A percentile compares a stretch with the other conserved stretches of the same genome.
These are phyloP conservation scores for Pharmacophagus antenor DNA, from an alignment of 2,888 invertebrate genomes.

Conservation along the genomic window DNA sequence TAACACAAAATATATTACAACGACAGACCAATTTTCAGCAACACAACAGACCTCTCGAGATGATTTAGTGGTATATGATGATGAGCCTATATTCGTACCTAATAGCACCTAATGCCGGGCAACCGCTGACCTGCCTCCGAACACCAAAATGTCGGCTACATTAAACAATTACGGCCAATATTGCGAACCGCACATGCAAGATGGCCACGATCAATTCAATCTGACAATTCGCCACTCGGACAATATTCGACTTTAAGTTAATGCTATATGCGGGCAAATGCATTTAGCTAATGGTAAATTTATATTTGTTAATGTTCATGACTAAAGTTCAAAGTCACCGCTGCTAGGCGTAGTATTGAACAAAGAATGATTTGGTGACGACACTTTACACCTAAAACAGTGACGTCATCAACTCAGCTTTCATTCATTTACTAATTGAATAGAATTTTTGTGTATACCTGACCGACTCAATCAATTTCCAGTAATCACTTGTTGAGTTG, in stretches of 20 bases:
- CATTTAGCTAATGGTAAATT: constrained; percentile 21
- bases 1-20: not conserved
- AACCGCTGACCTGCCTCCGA: constrained; percentile 41
- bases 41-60: constrained; percentile 26
- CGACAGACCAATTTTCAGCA: constrained; percentile 22
- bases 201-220: constrained; percentile 31
- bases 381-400: constrained; percentile 10
- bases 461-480: too few species aligned
- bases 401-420: not conserved
- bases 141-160: constrained; percentile 52
- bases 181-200: constrained; percentile 48
- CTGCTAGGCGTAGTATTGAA: constrained; percentile 40
- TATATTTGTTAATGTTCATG: constrained; percentile 40
- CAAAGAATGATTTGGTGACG: constrained; percentile 35
- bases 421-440: not conserved
- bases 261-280: constrained; percentile 21
- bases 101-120: constrained; percentile 17
- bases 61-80: constrained; percentile 3
- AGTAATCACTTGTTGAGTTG: too few species aligned
- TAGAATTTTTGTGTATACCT: not conserved
- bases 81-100: constrained; percentile 16
- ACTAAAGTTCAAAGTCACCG: constrained; percentile 70
- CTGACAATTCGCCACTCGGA: constrained; percentile 3
- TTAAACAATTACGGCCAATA: constrained; percentile 72
- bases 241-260: constrained; percentile 33